Evolutionary conservation across 2,113 vertebrate species (phyloP), one percentile per base, ranked within the genome.

Genomic region (Arvicanthis niloticus): DNA sequence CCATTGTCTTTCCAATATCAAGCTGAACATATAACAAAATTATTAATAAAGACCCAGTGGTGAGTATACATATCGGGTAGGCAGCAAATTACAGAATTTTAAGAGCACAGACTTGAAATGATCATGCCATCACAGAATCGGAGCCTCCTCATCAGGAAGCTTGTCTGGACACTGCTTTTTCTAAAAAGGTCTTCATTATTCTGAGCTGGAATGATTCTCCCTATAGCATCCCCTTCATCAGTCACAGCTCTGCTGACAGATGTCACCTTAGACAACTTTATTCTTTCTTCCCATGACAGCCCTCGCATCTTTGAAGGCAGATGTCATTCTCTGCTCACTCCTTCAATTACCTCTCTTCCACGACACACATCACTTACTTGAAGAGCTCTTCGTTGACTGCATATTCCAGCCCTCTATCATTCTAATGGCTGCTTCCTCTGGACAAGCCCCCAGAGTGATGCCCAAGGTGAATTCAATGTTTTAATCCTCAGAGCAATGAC

Each of bases 321-420:
- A 53, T 95, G 89, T 91, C 96, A 92, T 3, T 4, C 78, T 82
- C 82, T 89, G 45, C 26, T 94, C 72, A 17, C 60, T 76, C 34
- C 62, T 22, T 88, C 51, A 48, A 48, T 85, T 88, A 70, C 51
- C 81, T 88, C 70, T 31, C 95, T 88, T 88, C 95, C 58, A 26
- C 5, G 42, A 24, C 5, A 62, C 40, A 22, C 45, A n/a, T 67
- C 56, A 22, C 58, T 48, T 92, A 24, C 56, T 92, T 70, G 75
- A 67, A 95, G 76, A 91, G 37, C 1, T 93, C 91, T 48, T 93
- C 56, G 2, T 42, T 80, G 48, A 8, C 78, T 42, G 22, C 15
- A 40, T 77, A 88, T 75, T 75, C 95, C 75, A 76, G 37, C 53
- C 16, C 62, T 90, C n/a, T 80, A 58, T 19, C 29, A 48, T 53